phyloP scores from a whole-genome alignment of 1,140 invertebrate genomes.

The Apolygus lucorum region DNA sequence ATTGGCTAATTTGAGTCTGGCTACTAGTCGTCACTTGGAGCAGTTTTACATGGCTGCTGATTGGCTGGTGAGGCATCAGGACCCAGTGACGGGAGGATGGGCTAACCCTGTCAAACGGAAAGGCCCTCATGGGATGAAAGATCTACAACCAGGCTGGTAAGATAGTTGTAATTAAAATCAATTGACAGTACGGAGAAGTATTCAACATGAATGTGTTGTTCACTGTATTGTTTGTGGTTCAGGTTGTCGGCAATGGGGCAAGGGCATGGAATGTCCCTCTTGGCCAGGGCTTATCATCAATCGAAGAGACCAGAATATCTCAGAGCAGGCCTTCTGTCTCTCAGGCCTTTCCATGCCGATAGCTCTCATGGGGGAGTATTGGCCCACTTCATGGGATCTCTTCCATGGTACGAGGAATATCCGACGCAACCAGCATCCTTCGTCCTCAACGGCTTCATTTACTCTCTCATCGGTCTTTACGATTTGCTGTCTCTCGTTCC shows the following conservation, averaged over 20 bases:
- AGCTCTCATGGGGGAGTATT: conserved; percentile 68
- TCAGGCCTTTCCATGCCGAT: conserved; percentile 68
- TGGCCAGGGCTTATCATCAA: conserved; percentile 78
- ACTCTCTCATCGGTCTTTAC: conserved; percentile 76
- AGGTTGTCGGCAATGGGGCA: conserved; percentile 96
- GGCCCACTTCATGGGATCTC: conserved; percentile 68
- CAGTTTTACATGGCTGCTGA: conserved; percentile 87
- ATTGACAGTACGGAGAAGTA: no score
- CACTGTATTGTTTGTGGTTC: no score
- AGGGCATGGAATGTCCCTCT: conserved; percentile 88
- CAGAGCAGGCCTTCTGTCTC: conserved; percentile 65
- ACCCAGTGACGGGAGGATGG: conserved; percentile 74
- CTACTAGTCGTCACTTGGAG: conserved; percentile 72
- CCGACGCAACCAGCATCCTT: conserved; percentile 90
- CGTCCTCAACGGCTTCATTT: conserved; percentile 98
- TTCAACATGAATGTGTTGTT: no score
- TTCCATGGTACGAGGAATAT: conserved; percentile 93
- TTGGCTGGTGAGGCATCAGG: conserved; percentile 87
- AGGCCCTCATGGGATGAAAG: conserved; percentile 63
- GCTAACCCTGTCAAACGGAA: conserved; percentile 73
- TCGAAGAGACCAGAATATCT: conserved; percentile 70
- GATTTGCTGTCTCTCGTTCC: conserved; percentile 29
- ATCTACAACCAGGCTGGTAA: conserved; percentile 75
- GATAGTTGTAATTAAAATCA: no score
- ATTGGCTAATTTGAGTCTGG: conserved; percentile 72